Base-by-base conservation (phyloP, 2,888 invertebrate species). In the Napeogenes sylphis region DNA sequence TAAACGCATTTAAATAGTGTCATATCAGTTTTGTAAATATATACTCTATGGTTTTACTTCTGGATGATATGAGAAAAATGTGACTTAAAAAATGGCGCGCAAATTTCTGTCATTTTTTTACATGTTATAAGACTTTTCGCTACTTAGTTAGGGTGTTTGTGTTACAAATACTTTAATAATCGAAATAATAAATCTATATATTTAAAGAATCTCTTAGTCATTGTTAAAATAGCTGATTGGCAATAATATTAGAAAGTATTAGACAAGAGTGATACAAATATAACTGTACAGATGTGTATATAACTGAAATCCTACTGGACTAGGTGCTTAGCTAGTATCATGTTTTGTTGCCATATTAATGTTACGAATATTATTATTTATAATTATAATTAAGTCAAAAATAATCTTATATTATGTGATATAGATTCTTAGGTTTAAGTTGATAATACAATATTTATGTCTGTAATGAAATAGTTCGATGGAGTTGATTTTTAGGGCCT, bases 281-380 rank as follows among this genome's bases (percentile, higher is more conserved):
- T 21, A 68, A 78, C 69, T 88, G 88, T 88, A 88, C 84, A 89
- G 85, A 80, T 63, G 70, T 89, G 88, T 89, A 89, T 84, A 89
- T 89, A 89, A 76, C 78, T 82, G 75, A 82, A 85, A 21, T 21
- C 21, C 86, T 86, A 82, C 80, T 81, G 81, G 79, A 82, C 77
- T 85, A 87, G 88, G 88, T 88, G 88, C 21, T 21, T 89, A 88
- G 89, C 81, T 84, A 86, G 83, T 84, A 84, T 86, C 84, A 82
- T 86, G 83, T 89, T 89, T 87, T 84, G 90, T 90, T 90, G 90
- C 90, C 90, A 90, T 90, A 90, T 89, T 90, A 90, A 87, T 83
- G 79, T 85, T 87, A 88, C 85, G 84, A 77, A 84, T 87, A 87
- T 84, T 81, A 85, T 88, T 87, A 89, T 89, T 87, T 90, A 88